These are phyloP conservation scores for Poecilia picta DNA, from an alignment of 2,797 vertebrate species.

Conservation along the genomic window DNA sequence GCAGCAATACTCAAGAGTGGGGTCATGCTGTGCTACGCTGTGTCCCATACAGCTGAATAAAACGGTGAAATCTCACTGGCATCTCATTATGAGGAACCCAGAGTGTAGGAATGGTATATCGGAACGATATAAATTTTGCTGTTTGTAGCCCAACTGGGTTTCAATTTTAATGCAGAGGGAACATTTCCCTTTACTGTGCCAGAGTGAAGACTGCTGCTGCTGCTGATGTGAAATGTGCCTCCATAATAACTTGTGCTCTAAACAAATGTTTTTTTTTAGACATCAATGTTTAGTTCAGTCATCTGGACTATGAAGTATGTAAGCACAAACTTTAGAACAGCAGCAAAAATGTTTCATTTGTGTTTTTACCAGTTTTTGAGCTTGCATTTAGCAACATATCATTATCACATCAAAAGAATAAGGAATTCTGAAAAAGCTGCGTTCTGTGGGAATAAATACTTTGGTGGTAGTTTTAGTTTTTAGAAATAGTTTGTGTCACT, in stretches of 20 bases:
- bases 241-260: neutral
- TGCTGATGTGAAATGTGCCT: neutral
- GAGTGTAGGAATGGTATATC: neutral
- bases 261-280: neutral
- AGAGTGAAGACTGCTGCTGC: neutral
- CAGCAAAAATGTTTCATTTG: conserved; percentile 15
- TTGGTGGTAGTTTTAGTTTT: neutral
- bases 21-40: no score
- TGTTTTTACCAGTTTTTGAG: conserved; percentile 7
- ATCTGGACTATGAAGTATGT: neutral
- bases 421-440: neutral
- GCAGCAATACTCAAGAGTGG: neutral
- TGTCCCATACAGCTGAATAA: neutral
- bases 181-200: neutral
- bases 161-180: neutral
- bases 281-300: neutral
- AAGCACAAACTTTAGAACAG: neutral
- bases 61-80: neutral
- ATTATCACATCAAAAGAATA: neutral
- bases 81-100: neutral
- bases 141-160: neutral
- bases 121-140: neutral
- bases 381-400: conserved; percentile 2
- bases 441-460: neutral
- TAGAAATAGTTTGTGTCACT: neutral